phyloP scores from a whole-genome alignment of 2,797 vertebrate species.

The Distichodus sexfasciatus region DNA sequence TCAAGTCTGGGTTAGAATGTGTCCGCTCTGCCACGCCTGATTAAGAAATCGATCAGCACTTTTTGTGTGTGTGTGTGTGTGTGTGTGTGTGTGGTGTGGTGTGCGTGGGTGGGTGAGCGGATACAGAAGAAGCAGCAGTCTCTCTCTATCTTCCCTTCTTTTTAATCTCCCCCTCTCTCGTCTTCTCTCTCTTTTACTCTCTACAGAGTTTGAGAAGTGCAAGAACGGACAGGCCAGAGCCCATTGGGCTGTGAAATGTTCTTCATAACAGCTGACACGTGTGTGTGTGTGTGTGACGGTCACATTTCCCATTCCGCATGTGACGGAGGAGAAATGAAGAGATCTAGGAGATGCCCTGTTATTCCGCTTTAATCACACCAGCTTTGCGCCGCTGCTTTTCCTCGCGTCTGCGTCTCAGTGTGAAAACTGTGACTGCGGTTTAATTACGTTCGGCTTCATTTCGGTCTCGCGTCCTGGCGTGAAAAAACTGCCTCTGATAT shows the following conservation, averaged over 20 bases:
- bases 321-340: slow-evolving; percentile 22
- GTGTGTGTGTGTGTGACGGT: slow-evolving; percentile 17
- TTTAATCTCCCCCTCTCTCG: slow-evolving; percentile 26
- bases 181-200: slow-evolving; percentile 37
- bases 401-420: slow-evolving; percentile 19
- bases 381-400: slow-evolving; percentile 15
- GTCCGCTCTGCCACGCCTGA: slow-evolving; percentile 51
- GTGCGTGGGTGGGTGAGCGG: slow-evolving; percentile 23
- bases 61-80: slow-evolving; percentile 46
- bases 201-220: slow-evolving; percentile 6
- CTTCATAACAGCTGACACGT: slow-evolving; percentile 45
- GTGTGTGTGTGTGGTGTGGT: slow-evolving; percentile 49
- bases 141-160: slow-evolving; percentile 41
- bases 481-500: slow-evolving; percentile 69
- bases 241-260: slow-evolving; percentile 46
- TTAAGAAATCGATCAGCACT: slow-evolving; percentile 65
- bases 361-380: slow-evolving; percentile 23
- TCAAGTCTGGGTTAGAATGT: slow-evolving; percentile 60
- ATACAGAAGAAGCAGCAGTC: slow-evolving; percentile 31
- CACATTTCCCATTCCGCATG: background rate
- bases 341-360: slow-evolving; percentile 3
- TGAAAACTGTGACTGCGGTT: slow-evolving; percentile 36
- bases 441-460: slow-evolving; percentile 48
- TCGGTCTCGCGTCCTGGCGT: slow-evolving; percentile 61
- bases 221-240: slow-evolving; percentile 36